A percentile compares a stretch with the other conserved stretches of the same genome.
Conservation (phyloP, 1,140 invertebrate genomes). For the Zaprionus ghesquierei region DNA sequence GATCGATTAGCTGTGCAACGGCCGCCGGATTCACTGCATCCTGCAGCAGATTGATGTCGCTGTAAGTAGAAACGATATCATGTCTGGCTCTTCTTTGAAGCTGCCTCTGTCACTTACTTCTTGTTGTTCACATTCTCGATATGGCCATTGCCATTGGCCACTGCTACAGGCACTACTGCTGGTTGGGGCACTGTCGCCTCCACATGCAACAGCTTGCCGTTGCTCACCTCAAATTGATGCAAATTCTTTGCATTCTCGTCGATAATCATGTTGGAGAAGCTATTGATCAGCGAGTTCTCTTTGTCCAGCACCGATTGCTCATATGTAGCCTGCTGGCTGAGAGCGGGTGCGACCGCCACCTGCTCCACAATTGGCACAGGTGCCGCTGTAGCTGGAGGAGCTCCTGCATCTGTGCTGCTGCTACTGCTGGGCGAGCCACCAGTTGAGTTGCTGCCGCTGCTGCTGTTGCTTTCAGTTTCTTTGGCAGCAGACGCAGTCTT, state of each 20-base stretch:
- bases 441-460: conserved; percentile 64
- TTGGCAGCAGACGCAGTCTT: conserved; percentile 81
- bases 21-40: conserved; percentile 62
- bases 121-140: conserved; percentile 82
- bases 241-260: conserved; percentile 81
- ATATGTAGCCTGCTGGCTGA: conserved; percentile 75
- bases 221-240: conserved; percentile 71
- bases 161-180: conserved; percentile 11
- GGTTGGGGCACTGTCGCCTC: conserved; percentile 33
- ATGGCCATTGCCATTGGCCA: conserved; percentile 74
- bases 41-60: conserved; percentile 79
- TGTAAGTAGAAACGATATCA: conserved; percentile 20
- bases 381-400: conserved; percentile 8
- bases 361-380: conserved; percentile 16
- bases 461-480: conserved; percentile 55
- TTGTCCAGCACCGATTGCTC: conserved; percentile 82
- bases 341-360: not conserved
- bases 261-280: conserved; percentile 80
- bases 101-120: conserved; percentile 59
- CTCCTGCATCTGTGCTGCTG: conserved; percentile 48
- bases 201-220: conserved; percentile 73
- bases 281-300: conserved; percentile 80
- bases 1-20: conserved; percentile 77
- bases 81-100: not conserved
- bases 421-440: conserved; percentile 58